phyloP scores from a whole-genome alignment of 37 sponge, comb jelly and placozoan species.

The Haliclona indistincta region DNA sequence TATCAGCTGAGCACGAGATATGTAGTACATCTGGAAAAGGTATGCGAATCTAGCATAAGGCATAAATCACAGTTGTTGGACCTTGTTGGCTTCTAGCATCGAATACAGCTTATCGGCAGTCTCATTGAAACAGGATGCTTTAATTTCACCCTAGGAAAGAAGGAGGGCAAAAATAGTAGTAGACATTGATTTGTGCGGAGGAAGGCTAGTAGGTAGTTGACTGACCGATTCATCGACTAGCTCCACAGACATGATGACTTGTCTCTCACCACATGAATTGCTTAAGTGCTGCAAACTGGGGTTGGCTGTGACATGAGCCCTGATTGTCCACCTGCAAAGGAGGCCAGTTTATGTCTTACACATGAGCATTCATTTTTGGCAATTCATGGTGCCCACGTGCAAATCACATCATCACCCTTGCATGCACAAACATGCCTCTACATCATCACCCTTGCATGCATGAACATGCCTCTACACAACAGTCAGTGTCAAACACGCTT shows the following conservation, averaged over 20 bases:
- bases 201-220: background rate
- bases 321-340: constrained; percentile 81
- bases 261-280: constrained; percentile 92
- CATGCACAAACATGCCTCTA: no score
- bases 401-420: no score
- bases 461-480: no score
- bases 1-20: constrained; percentile 67
- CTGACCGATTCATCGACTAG: constrained; percentile 85
- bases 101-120: constrained; percentile 68
- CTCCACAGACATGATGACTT: constrained; percentile 79
- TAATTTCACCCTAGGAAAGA: constrained; percentile 80
- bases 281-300: constrained; percentile 76
- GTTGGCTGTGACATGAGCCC: constrained; percentile 79
- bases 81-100: constrained; percentile 46
- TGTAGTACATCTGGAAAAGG: constrained; percentile 64
- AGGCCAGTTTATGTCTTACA: no score
- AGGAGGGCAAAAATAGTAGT: no score
- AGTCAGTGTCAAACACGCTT: no score
- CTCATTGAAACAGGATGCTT: constrained; percentile 85
- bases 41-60: background rate
- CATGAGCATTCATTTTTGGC: no score
- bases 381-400: no score
- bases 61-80: background rate
- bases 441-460: no score
- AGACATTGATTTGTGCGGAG: no score